phyloP scores from a whole-genome alignment of 1,140 invertebrate species.

The Pogonognathellus flavescens region DNA sequence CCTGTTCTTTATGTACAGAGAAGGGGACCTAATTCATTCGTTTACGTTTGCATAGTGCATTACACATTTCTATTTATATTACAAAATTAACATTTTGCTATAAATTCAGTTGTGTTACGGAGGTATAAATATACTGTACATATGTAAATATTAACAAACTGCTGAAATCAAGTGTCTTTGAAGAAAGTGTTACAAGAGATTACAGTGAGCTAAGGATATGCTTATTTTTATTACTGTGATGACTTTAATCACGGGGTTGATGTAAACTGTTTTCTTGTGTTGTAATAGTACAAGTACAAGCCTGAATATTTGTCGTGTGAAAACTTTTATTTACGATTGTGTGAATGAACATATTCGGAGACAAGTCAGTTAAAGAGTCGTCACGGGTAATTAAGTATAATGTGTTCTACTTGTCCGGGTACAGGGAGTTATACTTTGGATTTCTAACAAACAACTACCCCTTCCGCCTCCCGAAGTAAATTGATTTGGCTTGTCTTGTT shows the following conservation, averaged over 20 bases:
- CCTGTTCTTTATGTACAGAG: too few species aligned
- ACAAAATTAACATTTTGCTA: too few species aligned
- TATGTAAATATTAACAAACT: too few species aligned
- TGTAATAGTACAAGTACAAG: not conserved
- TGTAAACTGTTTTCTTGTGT: conserved; percentile 2
- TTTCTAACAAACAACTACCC: conserved; percentile 87
- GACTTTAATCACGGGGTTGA: conserved; percentile 17
- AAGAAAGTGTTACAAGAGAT: conserved; percentile 9
- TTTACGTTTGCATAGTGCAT: too few species aligned
- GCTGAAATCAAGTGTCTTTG: too few species aligned
- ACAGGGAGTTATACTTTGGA: conserved; percentile 88
- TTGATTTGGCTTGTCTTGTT: conserved; percentile 60
- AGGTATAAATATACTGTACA: too few species aligned
- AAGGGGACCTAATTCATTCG: too few species aligned
- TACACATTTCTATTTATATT: too few species aligned
- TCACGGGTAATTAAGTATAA: conserved; percentile 90
- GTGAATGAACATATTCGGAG: conserved; percentile 82
- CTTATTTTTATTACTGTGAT: conserved; percentile 18
- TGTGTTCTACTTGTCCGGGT: conserved; percentile 94
- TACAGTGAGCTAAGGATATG: not conserved
- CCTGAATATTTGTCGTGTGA: conserved; percentile 41
- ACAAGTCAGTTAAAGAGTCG: conserved; percentile 79
- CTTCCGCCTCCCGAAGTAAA: conserved; percentile 86
- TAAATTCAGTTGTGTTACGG: too few species aligned
- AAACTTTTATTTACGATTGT: conserved; percentile 79